Conservation (phyloP, 2,113 vertebrate species). For the Hiodon tergisus region DNA sequence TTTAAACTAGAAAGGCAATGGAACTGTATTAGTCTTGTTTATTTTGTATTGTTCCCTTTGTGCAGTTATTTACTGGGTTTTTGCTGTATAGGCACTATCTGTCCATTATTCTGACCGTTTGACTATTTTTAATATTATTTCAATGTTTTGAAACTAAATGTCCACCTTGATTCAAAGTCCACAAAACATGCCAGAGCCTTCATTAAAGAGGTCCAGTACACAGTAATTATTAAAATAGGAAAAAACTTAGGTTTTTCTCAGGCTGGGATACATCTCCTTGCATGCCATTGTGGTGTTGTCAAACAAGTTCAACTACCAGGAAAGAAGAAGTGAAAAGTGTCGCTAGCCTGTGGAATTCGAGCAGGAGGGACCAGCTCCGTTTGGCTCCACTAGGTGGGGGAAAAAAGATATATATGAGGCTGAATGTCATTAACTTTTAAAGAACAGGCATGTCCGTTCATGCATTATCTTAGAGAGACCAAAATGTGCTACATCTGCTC, state of each 20-base stretch:
- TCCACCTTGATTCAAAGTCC: background rate
- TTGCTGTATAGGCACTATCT: too few relatives aligned
- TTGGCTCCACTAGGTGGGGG: background rate
- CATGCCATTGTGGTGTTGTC: background rate
- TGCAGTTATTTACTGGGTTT: background rate
- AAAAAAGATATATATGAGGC: background rate
- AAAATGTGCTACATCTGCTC: background rate
- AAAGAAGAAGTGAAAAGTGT: background rate
- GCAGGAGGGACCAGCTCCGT: background rate
- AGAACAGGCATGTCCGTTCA: background rate
- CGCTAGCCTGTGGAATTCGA: conserved; percentile 3
- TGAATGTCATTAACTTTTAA: background rate
- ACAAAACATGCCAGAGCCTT: background rate
- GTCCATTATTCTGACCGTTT: too few relatives aligned
- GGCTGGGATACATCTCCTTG: background rate
- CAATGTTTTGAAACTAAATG: background rate
- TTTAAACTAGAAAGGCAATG: background rate
- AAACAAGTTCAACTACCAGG: background rate
- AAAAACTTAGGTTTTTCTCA: conserved; percentile 12
- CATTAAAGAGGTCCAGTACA: background rate
- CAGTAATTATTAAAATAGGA: background rate
- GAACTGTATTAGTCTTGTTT: background rate
- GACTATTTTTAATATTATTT: too few relatives aligned
- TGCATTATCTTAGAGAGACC: background rate
- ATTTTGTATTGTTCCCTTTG: background rate